These are phyloP conservation scores for Coenonympha arcania DNA, from an alignment of 2,888 invertebrate genomes.

Conservation along the genomic window DNA sequence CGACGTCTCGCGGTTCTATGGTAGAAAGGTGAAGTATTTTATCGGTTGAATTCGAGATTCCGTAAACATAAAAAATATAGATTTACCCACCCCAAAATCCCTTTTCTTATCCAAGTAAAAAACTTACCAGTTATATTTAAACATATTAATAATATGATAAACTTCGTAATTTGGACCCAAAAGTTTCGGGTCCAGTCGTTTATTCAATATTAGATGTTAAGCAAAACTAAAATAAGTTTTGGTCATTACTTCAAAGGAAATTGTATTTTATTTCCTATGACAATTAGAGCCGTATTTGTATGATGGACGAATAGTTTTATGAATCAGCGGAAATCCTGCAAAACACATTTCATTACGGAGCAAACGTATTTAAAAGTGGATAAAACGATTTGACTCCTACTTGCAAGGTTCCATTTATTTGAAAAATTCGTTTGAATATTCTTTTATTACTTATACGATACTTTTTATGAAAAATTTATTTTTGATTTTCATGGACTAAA, in stretches of 20 bases:
- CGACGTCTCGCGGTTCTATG: no score
- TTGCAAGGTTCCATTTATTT: not conserved
- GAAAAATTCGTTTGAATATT: not conserved
- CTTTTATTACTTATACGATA: no score
- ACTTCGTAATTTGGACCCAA: slow-evolving; percentile 8
- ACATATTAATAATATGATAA: slow-evolving; percentile 1
- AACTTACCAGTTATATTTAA: not conserved
- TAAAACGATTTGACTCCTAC: not conserved
- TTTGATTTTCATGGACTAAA: no score
- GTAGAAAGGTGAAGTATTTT: no score
- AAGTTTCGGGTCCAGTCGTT: slow-evolving; percentile 18
- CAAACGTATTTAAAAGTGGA: not conserved
- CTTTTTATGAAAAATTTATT: no score
- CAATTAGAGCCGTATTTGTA: not conserved
- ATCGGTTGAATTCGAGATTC: no score
- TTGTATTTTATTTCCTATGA: not conserved
- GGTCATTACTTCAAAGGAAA: not conserved
- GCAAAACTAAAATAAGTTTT: slow-evolving; percentile 13
- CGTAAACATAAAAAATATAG: no score
- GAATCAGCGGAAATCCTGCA: not conserved
- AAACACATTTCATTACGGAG: not conserved
- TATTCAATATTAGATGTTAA: slow-evolving; percentile 14
- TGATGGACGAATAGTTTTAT: not conserved
- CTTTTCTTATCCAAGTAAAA: not conserved
- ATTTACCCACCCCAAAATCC: no score